Percentiles rank a stretch among this genome's conserved stretches.
These are phyloP conservation scores for Glareola pratincola DNA, from an alignment of 2,113 vertebrate genomes.

Conservation along the genomic window DNA sequence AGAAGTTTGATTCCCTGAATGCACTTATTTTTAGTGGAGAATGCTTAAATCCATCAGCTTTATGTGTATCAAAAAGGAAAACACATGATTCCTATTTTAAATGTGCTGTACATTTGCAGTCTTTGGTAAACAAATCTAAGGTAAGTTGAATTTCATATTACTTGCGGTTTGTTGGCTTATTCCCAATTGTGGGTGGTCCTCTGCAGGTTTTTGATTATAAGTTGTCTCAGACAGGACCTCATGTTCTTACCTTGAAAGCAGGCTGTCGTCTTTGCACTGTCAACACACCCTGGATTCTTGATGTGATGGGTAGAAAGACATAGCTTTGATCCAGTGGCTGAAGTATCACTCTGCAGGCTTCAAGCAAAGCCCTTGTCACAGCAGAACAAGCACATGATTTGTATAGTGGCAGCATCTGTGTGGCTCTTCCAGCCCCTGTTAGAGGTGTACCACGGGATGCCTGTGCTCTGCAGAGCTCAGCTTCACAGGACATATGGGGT, in stretches of 20 bases:
- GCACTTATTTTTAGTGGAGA: conserved; percentile 47
- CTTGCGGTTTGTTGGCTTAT: neutral
- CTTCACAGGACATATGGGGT: neutral
- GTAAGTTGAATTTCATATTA: neutral
- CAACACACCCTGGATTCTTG: neutral
- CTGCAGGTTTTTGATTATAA: neutral
- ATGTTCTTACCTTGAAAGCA: neutral
- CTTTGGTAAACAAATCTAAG: conserved; percentile 42
- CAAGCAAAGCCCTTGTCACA: neutral
- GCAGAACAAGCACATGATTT: neutral
- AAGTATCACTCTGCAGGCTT: neutral
- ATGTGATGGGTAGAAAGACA: neutral
- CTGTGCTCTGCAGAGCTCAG: neutral
- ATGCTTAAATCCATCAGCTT: conserved; percentile 50
- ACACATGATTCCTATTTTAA: conserved; percentile 41
- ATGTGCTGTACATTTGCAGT: neutral
- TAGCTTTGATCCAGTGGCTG: neutral
- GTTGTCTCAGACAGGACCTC: neutral
- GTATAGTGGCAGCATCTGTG: neutral
- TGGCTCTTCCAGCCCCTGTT: neutral
- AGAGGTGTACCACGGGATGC: neutral
- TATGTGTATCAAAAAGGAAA: conserved; percentile 55
- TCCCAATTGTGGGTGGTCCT: neutral
- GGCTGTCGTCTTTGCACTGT: neutral
- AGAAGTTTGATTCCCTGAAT: conserved; percentile 32